Evolutionary conservation across 2,113 vertebrate genomes (phyloP), one percentile per base, ranked within the genome.

Genomic region (Bombycilla garrulus): DNA sequence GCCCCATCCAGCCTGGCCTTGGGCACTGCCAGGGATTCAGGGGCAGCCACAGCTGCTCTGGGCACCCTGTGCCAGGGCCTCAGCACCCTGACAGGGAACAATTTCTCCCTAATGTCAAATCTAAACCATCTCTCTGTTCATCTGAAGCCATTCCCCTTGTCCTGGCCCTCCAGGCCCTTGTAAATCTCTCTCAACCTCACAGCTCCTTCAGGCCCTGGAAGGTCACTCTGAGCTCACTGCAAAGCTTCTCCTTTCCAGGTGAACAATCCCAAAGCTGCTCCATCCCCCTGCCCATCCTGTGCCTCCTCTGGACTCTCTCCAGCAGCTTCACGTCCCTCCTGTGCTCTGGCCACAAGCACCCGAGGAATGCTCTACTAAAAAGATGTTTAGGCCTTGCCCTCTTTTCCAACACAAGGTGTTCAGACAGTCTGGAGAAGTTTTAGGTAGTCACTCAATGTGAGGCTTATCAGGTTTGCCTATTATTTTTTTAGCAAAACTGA

Each of bases 401-500:
- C 77, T 47, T 86, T 74, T 83, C 62, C 54, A 50, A 26, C 26
- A 44, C 15, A 12, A 53, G 10, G 6, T 71, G 60, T 76, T 84
- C 48, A 54, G 53, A 50, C 20, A 61, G n/a, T 10, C 84, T 56
- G 36, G 80, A 24, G 62, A 83, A 86, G 12, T 78, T 92, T 88
- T 51, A 72, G 71, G 45, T 45, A 81, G 48, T 22, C n/a, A 67
- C 47, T 36, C 67, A 83, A 29, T 15, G 15, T 35, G 67, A 78
- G 77, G 64, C 60, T 93, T 83, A 86, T 84, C 82, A 88, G 35
- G 7, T 45, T 94, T 96, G 24, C 53, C 80, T 71, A 81, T 92
- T 88, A 94, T 91, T 90, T 64, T 64, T 80, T 79, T 86, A 86
- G 93, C 86, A 93, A 90, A 83, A 88, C 69, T 90, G 86, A 95